Evolutionary conservation across 2,888 invertebrate genomes (phyloP), one percentile per base, ranked within the genome.

Genomic region (Lycocerus yunnanus): DNA sequence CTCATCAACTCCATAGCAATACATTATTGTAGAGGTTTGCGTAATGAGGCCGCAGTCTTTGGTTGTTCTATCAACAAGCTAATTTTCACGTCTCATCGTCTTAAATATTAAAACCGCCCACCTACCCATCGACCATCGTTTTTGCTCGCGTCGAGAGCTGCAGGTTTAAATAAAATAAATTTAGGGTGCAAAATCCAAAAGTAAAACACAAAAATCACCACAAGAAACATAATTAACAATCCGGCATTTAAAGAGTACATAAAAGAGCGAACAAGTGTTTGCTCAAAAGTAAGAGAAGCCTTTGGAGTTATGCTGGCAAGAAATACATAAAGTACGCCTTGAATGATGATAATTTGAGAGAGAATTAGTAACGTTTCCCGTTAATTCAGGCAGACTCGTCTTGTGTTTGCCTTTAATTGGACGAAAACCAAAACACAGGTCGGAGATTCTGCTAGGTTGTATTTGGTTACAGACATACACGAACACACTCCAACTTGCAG

Each of bases 401-500:
- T 85, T 85, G 85, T 86, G 86, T 87, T 86, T 86, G 85, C 85
- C 85, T 86, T 86, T 86, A 87, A 87, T 87, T 87, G 87, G 86
- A 86, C 85, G 86, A 85, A 87, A 87, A 87, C 87, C 87, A 85
- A 86, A 87, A 87, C 86, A 86, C 85, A 85, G 86, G 86, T 86
- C 85, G 85, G 85, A 86, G 86, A 86, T 86, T 75, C 86, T 81
- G 81, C 80, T 84, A 83, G 80, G 83, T 83, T 84, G 85, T 85
- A 85, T 85, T 86, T 82, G 84, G 85, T 86, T 85, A 85, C 85
- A 83, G 83, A 84, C 84, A 81, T 73, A 76, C 70, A 65, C 69
- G 72, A 72, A 68, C 69, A 70, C 66, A 69, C 71, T 68, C 75
- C 20, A 71, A 69, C 75, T 69, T 72, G 75, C 66, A 71, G 27